Percentiles rank a stretch among this genome's conserved stretches.
Evolutionary conservation across 2,113 vertebrate species (phyloP).

Genomic region (Ploceus nigricollis): DNA sequence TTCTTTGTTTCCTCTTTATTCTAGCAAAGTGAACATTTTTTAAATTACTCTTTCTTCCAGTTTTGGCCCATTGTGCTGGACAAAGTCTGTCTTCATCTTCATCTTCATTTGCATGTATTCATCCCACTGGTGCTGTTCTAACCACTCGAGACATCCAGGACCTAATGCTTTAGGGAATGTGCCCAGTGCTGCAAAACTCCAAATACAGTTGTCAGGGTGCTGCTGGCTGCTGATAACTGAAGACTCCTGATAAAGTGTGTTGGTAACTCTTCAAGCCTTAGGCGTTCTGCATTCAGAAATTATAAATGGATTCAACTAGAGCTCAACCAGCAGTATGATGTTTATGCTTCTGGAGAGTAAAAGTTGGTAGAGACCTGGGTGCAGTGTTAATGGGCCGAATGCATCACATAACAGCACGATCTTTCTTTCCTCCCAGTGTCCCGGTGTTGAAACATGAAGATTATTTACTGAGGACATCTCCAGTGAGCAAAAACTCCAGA

Average conservation of each 20-base stretch:
- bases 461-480: not conserved
- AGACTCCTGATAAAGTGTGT: not conserved
- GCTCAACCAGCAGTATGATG: not conserved
- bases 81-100: not conserved
- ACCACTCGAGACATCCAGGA: not conserved
- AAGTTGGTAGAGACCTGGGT: not conserved
- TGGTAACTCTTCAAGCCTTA: not conserved
- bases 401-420: not conserved
- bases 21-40: not conserved
- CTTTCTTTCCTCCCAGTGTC: conserved; percentile 54
- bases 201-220: not conserved
- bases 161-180: not conserved
- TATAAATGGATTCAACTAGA: not conserved
- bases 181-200: not conserved
- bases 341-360: not conserved
- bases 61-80: not conserved
- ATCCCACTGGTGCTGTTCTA: not conserved
- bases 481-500: conserved; percentile 18
- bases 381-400: not conserved
- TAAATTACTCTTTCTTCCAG: not conserved
- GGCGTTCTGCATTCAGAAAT: not conserved
- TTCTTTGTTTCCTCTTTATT: not conserved
- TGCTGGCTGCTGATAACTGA: not conserved
- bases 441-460: not conserved
- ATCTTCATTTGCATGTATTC: not conserved